These are phyloP conservation scores for Ennomos fuscantarius DNA, from an alignment of 2,888 invertebrate genomes.

Conservation along the genomic window DNA sequence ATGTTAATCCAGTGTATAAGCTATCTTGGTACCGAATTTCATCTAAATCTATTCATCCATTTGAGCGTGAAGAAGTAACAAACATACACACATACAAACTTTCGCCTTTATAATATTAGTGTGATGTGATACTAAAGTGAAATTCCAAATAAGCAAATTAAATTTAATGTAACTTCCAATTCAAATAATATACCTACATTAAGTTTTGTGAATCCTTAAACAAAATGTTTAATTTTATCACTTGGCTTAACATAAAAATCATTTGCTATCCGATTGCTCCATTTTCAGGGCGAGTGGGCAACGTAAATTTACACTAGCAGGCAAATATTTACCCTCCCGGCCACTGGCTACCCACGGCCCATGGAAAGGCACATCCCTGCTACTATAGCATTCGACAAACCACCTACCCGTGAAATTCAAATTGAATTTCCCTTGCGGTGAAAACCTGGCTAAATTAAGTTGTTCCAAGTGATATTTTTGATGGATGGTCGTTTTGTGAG, in stretches of 20 bases:
- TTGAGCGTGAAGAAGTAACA: too few relatives aligned
- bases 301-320: conserved; percentile 48
- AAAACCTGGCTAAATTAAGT: too few relatives aligned
- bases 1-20: too few relatives aligned
- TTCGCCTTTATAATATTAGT: too few relatives aligned
- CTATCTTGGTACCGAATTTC: too few relatives aligned
- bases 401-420: conserved; percentile 22
- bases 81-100: too few relatives aligned
- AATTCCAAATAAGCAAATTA: background rate
- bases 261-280: conserved; percentile 38
- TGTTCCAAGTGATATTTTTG: too few relatives aligned
- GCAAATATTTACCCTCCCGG: conserved; percentile 45
- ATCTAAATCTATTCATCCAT: too few relatives aligned
- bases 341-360: conserved; percentile 31
- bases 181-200: conserved; percentile 4
- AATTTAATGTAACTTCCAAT: conserved; percentile 4
- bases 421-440: conserved; percentile 11
- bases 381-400: conserved; percentile 14
- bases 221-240: background rate
- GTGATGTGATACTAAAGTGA: too few relatives aligned
- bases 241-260: conserved; percentile 7
- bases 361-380: conserved; percentile 34
- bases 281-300: conserved; percentile 40
- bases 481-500: too few relatives aligned
- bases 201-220: background rate